phyloP scores from a whole-genome alignment of 1,140 invertebrate genomes.

The Oreohelix idahoensis region DNA sequence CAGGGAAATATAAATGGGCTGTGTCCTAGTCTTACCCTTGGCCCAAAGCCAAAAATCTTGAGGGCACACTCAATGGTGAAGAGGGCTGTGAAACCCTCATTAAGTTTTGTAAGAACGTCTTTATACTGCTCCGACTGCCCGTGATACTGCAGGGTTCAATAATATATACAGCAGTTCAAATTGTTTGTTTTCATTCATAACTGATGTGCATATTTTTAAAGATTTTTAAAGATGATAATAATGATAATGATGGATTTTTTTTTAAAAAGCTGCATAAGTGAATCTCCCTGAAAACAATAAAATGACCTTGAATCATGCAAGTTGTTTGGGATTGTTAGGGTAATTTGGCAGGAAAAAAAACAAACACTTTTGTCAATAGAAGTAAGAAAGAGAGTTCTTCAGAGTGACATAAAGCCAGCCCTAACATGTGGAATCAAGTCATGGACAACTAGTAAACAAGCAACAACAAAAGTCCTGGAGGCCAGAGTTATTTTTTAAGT shows the following conservation, averaged over 20 bases:
- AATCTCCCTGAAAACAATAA: too few species aligned
- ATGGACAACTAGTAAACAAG: too few species aligned
- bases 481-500: too few species aligned
- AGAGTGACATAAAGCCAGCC: too few species aligned
- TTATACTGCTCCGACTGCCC: slow-evolving; percentile 76
- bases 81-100: slow-evolving; percentile 93
- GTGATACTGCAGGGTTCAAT: slow-evolving; percentile 52
- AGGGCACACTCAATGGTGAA: slow-evolving; percentile 96
- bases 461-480: too few species aligned
- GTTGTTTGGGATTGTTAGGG: too few species aligned
- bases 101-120: slow-evolving; percentile 92
- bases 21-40: slow-evolving; percentile 81
- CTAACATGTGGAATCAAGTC: too few species aligned
- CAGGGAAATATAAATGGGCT: not conserved
- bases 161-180: not conserved
- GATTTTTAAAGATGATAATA: not conserved
- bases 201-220: not conserved
- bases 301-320: too few species aligned
- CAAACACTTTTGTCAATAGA: too few species aligned
- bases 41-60: slow-evolving; percentile 96
- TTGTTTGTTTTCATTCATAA: not conserved
- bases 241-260: not conserved
- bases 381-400: too few species aligned
- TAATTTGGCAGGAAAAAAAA: too few species aligned
- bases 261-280: too few species aligned